Evolutionary conservation across 1,140 invertebrate genomes (phyloP).

Genomic region (Hycleus phaleratus): DNA sequence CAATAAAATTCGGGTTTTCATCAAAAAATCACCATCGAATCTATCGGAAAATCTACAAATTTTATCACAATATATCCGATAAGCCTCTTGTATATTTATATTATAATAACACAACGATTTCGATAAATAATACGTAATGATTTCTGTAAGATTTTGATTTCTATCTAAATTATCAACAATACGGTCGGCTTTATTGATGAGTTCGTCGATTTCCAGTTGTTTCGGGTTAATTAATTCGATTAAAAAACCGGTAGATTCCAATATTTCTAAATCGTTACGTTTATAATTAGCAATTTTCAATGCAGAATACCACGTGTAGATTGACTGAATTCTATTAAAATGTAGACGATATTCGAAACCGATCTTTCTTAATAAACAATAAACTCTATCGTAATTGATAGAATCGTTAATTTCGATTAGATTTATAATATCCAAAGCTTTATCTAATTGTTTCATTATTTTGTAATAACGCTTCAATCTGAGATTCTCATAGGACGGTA

Average conservation of each 20-base stretch:
- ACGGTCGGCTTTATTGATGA: neutral
- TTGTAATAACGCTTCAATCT: conserved; percentile 7
- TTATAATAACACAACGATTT: conserved; percentile 17
- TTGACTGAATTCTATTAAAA: conserved; percentile 1
- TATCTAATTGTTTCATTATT: conserved; percentile 11
- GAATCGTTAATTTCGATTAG: neutral
- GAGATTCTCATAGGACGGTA: conserved; percentile 17
- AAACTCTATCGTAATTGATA: conserved; percentile 2
- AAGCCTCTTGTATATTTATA: conserved; percentile 1
- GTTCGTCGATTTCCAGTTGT: neutral
- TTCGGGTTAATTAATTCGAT: conserved; percentile 10
- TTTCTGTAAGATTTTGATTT: neutral
- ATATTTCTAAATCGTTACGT: neutral
- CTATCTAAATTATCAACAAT: neutral
- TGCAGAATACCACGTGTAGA: conserved; percentile 10
- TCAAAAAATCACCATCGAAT: neutral
- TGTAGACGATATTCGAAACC: conserved; percentile 9
- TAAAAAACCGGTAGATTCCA: conserved; percentile 10
- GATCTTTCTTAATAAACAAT: neutral
- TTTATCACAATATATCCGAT: conserved; percentile 4
- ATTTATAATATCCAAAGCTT: neutral
- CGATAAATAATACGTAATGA: conserved; percentile 14
- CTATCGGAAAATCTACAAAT: neutral
- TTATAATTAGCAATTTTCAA: conserved; percentile 3
- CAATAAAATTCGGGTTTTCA: conserved; percentile 6